These are phyloP conservation scores for Stigmatopora argus DNA, from an alignment of 2,113 vertebrate genomes.

Conservation along the genomic window DNA sequence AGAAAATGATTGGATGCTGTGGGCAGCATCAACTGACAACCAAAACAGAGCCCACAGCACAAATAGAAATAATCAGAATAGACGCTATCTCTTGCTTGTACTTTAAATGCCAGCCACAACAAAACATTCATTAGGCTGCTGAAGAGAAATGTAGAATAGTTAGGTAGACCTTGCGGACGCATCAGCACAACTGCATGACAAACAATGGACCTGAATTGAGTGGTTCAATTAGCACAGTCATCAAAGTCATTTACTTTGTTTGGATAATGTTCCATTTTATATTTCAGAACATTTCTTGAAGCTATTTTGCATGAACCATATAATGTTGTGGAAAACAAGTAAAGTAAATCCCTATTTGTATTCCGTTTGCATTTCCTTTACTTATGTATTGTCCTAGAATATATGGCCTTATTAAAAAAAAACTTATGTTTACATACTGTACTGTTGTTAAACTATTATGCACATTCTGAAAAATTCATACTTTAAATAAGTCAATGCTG, in stretches of 20 bases:
- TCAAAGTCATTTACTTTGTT: constrained; percentile 53
- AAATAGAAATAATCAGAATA: constrained; percentile 60
- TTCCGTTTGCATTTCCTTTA: neutral
- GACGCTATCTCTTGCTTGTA: constrained; percentile 56
- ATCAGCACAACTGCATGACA: constrained; percentile 43
- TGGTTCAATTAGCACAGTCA: constrained; percentile 51
- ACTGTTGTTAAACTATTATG: too few relatives aligned
- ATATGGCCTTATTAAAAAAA: too few relatives aligned
- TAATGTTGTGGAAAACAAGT: neutral
- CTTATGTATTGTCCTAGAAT: neutral
- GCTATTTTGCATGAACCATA: constrained; percentile 1
- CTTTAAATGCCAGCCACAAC: constrained; percentile 57
- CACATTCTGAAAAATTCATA: too few relatives aligned
- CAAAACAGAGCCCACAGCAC: constrained; percentile 36
- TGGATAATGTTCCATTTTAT: constrained; percentile 38
- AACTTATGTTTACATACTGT: too few relatives aligned
- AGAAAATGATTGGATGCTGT: constrained; percentile 36
- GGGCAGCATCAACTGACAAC: constrained; percentile 29
- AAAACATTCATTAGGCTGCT: constrained; percentile 65
- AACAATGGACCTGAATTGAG: constrained; percentile 57
- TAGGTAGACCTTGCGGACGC: constrained; percentile 42
- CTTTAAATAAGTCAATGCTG: too few relatives aligned
- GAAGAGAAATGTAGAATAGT: constrained; percentile 52
- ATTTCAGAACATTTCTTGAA: constrained; percentile 30
- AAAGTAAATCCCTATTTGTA: neutral